These are phyloP conservation scores for Aphidoletes aphidimyza DNA, from an alignment of 2,888 invertebrate species.

Conservation along the genomic window DNA sequence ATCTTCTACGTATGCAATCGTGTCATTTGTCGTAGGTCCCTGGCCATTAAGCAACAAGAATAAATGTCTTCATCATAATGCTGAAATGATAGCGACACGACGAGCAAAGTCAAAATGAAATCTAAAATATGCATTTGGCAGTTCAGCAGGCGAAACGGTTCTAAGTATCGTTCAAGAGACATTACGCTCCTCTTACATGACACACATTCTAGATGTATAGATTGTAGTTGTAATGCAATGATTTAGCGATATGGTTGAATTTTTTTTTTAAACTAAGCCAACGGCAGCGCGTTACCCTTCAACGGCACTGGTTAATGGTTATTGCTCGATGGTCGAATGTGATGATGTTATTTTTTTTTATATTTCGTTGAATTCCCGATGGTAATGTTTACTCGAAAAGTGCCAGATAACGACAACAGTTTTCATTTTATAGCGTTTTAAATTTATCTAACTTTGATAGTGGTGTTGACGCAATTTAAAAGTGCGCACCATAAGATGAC, in stretches of 20 bases:
- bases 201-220: too few species aligned
- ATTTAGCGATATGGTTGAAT: slow-evolving; percentile 38
- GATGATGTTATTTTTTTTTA: neutral
- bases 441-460: slow-evolving; percentile 38
- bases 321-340: slow-evolving; percentile 48
- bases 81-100: neutral
- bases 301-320: slow-evolving; percentile 24
- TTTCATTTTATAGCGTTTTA: slow-evolving; percentile 51
- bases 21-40: slow-evolving; percentile 22
- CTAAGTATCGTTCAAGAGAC: too few species aligned
- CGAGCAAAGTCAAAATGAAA: neutral
- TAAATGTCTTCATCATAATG: neutral
- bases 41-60: slow-evolving; percentile 17
- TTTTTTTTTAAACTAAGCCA: slow-evolving; percentile 47
- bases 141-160: neutral
- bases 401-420: slow-evolving; percentile 44
- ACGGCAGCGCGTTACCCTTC: too few species aligned
- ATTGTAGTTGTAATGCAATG: slow-evolving; percentile 28
- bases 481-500: neutral
- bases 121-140: slow-evolving; percentile 20
- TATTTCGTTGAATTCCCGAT: slow-evolving; percentile 30
- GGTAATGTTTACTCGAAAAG: slow-evolving; percentile 37
- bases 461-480: slow-evolving; percentile 14
- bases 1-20: neutral
- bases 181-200: too few species aligned